Base-by-base conservation (phyloP, 2,888 invertebrate genomes). In the Hydropsyche betteni region DNA sequence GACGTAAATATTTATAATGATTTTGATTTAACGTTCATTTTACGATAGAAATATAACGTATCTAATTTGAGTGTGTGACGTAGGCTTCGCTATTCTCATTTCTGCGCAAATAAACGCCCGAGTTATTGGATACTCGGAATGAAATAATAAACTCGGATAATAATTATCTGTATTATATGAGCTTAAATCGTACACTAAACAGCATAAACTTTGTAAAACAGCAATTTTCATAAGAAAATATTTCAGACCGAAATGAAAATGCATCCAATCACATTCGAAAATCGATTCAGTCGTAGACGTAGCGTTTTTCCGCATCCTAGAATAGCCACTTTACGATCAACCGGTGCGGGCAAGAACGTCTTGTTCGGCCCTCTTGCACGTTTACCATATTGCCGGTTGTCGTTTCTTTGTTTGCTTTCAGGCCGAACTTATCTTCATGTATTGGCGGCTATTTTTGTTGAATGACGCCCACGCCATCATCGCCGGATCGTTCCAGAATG, bases 351-450 rank as follows among this genome's bases (percentile, higher is more conserved):
- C 24, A 14, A 16, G 16, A 16, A 58, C 58, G 24, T 44, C 44
- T 44, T 44, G 5, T 58, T 14, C 16, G 58, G 24, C 14, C 14
- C 58, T 8, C 58, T 8, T 58, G 8, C 58, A 0, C 58, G 5
- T 44, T 44, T 16, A 16, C 58, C 53, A 53, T 53, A 16, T 16
- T 16, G 53, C 53, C 12, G 6, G 12, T 24, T 58, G 24, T 58
- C 58, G 58, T 58, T 58, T 7, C 58, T 58, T 58, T 58, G 58
- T 58, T 58, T 58, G 58, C 58, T 16, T 58, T 24, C 8, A 24
- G 16, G 24, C 58, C 58, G 14, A 58, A 58, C 4, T 58, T 58
- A 58, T 58, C 16, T n/a, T 4, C 44, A 4, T 58, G 16, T 58
- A 58, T 58, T 16, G 14, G 58, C 58, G 8, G 5, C 58, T 58